phyloP scores from a whole-genome alignment of 2,113 vertebrate genomes.

The Verasper variegatus region DNA sequence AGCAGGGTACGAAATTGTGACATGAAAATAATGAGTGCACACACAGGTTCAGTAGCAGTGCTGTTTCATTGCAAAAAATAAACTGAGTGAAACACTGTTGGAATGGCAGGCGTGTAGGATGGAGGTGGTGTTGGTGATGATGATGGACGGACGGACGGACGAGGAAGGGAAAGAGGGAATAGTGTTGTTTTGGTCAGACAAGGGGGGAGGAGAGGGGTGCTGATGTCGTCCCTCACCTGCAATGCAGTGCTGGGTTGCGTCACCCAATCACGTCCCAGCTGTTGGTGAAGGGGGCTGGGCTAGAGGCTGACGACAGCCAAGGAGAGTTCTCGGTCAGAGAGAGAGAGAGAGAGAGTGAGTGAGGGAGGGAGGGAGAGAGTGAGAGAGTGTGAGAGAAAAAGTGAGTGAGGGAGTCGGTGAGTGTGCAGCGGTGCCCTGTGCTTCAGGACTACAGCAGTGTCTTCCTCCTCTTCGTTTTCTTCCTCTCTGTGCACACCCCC shows the following conservation, averaged over 20 bases:
- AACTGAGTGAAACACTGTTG: conserved; percentile 3
- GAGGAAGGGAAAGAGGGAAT: conserved; percentile 1
- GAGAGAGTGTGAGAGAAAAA: not conserved
- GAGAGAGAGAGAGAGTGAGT: conserved; percentile 21
- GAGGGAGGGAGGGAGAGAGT: not conserved
- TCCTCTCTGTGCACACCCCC: conserved; percentile 2
- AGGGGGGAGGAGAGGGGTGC: conserved; percentile 25
- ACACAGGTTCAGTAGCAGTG: conserved; percentile 6
- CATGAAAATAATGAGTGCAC: not conserved
- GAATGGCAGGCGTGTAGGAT: not conserved
- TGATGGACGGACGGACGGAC: conserved; percentile 30
- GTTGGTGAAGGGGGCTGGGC: conserved; percentile 65
- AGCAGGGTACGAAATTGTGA: not conserved
- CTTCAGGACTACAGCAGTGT: conserved; percentile 50
- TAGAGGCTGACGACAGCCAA: conserved; percentile 75
- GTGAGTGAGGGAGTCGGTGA: conserved; percentile 43
- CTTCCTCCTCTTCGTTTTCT: conserved; percentile 23
- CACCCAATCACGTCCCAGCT: conserved; percentile 82
- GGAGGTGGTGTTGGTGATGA: not conserved
- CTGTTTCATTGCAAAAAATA: not conserved
- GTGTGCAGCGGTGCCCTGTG: conserved; percentile 53
- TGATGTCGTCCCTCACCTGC: conserved; percentile 85
- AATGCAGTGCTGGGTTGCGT: conserved; percentile 88
- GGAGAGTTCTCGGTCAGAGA: conserved; percentile 78
- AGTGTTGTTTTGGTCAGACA: conserved; percentile 68